Evolutionary conservation across 2,888 invertebrate genomes (phyloP), one percentile per base, ranked within the genome.

Genomic region (Pandemis cinnamomeana): DNA sequence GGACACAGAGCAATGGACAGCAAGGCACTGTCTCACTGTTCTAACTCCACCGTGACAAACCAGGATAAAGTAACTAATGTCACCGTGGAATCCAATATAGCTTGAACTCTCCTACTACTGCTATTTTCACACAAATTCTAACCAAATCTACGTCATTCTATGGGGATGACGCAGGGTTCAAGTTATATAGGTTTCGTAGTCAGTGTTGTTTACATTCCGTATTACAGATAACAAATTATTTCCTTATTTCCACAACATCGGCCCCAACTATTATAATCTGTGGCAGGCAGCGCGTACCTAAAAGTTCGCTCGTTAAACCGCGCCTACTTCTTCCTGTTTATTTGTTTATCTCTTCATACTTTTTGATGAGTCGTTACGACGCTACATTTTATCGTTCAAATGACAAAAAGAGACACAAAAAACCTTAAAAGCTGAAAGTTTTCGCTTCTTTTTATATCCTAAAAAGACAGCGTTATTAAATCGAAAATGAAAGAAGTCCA

Each of bases 251-350:
- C 67, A 61, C 67, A 62, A 63, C 44, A 58, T 68, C 72, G 67
- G 62, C 46, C 11, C 13, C 67, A 55, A 68, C 46, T 72, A 58
- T 27, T 58, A 55, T 55, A 15, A 58, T 58, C 58, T 58, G 58
- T 27, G 55, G 55, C 55, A 13, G 20, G 20, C 4, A 27, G 27
- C 58, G 11, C 11, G 27, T 58, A 58, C 10, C 71, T 42, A 58
- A 42, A 72, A 72, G 72, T 72, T 72, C 20, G 63, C 44, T 72
- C 72, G 72, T 68, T 72, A 55, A 63, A 55, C 67, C 46, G 46
- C 55, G 55, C 63, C 63, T 55, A 72, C 67, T 72, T 72, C 41
- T 48, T 46, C 64, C 51, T 63, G 72, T 72, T 71, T 71, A 64
- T 66, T 72, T 63, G 68, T 72, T 72, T 68, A 68, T n/a, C 55